phyloP scores from a whole-genome alignment of 2,888 invertebrate species.

The Clusia tigrina region DNA sequence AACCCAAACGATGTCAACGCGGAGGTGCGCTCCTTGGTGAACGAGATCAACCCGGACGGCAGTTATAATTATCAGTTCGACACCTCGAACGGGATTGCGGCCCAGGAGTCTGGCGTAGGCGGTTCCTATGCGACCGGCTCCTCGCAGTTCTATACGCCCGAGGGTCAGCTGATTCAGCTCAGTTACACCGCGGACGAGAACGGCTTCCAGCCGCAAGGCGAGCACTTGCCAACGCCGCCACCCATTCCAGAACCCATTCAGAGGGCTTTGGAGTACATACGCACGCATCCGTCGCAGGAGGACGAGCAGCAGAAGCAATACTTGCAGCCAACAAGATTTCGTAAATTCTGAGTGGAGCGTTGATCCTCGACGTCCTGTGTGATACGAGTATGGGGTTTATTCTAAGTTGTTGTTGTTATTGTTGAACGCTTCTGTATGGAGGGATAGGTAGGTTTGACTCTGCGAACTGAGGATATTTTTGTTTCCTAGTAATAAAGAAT shows the following conservation, averaged over 20 bases:
- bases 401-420: too few species aligned
- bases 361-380: too few species aligned
- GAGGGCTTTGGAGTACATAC: slow-evolving; percentile 50
- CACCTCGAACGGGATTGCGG: slow-evolving; percentile 70
- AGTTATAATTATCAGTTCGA: slow-evolving; percentile 65
- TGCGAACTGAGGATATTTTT: too few species aligned
- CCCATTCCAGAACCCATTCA: slow-evolving; percentile 55
- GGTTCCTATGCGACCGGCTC: slow-evolving; percentile 67
- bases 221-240: slow-evolving; percentile 57
- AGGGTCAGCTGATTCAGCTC: slow-evolving; percentile 64
- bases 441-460: too few species aligned
- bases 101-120: slow-evolving; percentile 67
- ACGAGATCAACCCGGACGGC: slow-evolving; percentile 57
- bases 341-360: slow-evolving; percentile 2
- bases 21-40: slow-evolving; percentile 61
- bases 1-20: slow-evolving; percentile 52
- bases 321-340: slow-evolving; percentile 31
- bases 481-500: too few species aligned
- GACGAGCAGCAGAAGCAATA: slow-evolving; percentile 39
- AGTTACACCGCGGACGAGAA: slow-evolving; percentile 68
- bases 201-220: slow-evolving; percentile 67
- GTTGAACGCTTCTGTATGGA: too few species aligned
- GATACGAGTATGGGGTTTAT: too few species aligned
- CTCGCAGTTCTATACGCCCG: slow-evolving; percentile 66
- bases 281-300: slow-evolving; percentile 53